These are phyloP conservation scores for Andrena marginata DNA, from an alignment of 2,888 invertebrate species.

Conservation along the genomic window DNA sequence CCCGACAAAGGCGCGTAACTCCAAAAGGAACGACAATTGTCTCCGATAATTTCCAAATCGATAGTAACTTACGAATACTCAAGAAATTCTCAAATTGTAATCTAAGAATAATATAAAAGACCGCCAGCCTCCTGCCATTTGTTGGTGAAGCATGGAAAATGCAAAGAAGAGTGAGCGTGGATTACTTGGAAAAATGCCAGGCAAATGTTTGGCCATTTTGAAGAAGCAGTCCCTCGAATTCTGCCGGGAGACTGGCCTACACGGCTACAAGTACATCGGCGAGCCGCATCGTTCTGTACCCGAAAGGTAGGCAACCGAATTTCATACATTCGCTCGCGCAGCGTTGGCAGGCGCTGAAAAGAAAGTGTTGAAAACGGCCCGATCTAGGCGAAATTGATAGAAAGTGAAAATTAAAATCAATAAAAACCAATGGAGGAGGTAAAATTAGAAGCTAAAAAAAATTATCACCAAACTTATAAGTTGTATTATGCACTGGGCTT, in stretches of 20 bases:
- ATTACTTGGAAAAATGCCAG: background rate
- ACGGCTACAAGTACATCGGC: constrained; percentile 90
- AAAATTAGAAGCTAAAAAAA: no score
- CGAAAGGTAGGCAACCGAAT: constrained; percentile 86
- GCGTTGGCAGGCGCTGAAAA: constrained; percentile 32
- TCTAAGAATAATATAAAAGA: no score
- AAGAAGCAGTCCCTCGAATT: constrained; percentile 86
- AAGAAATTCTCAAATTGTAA: no score
- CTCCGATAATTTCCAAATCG: no score
- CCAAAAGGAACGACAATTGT: no score
- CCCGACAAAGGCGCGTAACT: background rate
- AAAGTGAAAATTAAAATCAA: no score
- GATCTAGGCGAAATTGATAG: no score
- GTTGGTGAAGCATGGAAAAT: constrained; percentile 30
- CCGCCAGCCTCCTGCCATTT: background rate
- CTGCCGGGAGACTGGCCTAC: constrained; percentile 89
- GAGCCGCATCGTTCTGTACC: constrained; percentile 86
- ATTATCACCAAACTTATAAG: no score
- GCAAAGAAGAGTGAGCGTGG: background rate
- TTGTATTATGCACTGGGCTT: no score
- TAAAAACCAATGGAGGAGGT: no score
- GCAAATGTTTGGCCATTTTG: constrained; percentile 47
- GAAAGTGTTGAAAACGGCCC: background rate
- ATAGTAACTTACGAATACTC: no score
- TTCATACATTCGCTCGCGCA: background rate